Evolutionary conservation across 1,140 invertebrate species (phyloP), one percentile per base, ranked within the genome.

Genomic region (Acromyrmex echinatior): DNA sequence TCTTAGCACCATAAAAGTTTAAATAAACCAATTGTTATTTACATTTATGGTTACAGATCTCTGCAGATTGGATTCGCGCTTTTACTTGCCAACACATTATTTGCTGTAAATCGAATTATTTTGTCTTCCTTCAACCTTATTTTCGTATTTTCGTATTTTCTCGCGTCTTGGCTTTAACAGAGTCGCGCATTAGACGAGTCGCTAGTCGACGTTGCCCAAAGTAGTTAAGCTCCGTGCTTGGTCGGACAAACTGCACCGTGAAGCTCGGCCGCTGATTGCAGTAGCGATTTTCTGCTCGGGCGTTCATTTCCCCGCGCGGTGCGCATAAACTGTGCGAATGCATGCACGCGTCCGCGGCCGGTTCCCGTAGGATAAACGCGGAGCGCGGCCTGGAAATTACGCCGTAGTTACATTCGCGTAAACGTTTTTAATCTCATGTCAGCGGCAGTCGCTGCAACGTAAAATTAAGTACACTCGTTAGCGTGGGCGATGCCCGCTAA

Each of bases 401-500:
- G 66, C 39, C 49, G 63, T 65, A 70, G 87, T 90, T 90, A 86
- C 82, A 84, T 86, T 87, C 84, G 62, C 65, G 76, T 87, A 79
- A 87, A 92, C 80, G 90, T 92, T 92, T 92, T 92, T 92, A 92
- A 92, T 92, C 88, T 92, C 85, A 87, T 77, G 90, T 90, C 87
- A 92, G 89, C 62, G 62, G 81, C 86, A 89, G 86, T 87, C 74
- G 65, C 79, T 71, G 70, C 86, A 80, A 76, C 87, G 87, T 63
- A 88, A 89, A 91, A 92, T 93, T 92, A 92, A 93, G 91, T 92
- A 88, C 79, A 86, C 92, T 92, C 91, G 89, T 91, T 92, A 92
- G 92, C 85, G 73, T 14, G 86, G 86, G 79, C 88, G 89, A 90
- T 90, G 84, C 86, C 86, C 71, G 88, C 88, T 93, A 93, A 93